Evolutionary conservation across 2,113 vertebrate species (phyloP).

Genomic region (Paratilapia polleni): DNA sequence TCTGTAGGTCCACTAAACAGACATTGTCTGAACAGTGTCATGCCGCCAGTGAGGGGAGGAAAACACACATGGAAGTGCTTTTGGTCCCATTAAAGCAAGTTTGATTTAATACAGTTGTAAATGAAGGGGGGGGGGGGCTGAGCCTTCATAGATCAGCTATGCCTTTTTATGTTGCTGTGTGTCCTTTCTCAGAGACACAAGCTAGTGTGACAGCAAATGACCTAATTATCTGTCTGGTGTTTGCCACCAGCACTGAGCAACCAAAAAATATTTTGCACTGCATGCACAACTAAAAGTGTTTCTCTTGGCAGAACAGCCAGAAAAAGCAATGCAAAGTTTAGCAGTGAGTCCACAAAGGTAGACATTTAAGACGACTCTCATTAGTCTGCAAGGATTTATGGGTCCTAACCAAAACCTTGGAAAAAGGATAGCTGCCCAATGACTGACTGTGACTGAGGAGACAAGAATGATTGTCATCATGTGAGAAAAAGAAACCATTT

Average conservation of each 20-base stretch:
- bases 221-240: constrained; percentile 53
- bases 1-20: not conserved
- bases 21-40: not conserved
- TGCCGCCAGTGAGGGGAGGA: not conserved
- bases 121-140: not conserved
- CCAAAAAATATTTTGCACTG: constrained; percentile 9
- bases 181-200: constrained; percentile 36
- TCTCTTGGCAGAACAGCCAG: not conserved
- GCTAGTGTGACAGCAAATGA: constrained; percentile 46
- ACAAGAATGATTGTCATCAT: not conserved
- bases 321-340: constrained; percentile 2
- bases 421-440: constrained; percentile 1
- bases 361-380: not conserved
- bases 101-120: constrained; percentile 37
- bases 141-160: constrained; percentile 8
- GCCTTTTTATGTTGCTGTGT: constrained; percentile 7
- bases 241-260: not conserved
- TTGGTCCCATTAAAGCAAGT: constrained; percentile 40
- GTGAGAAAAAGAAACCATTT: not conserved
- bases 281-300: not conserved
- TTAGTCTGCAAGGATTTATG: constrained; percentile 5
- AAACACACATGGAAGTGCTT: constrained; percentile 47
- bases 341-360: not conserved
- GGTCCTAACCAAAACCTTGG: not conserved
- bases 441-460: not conserved